These are phyloP conservation scores for Corticium candelabrum DNA, from an alignment of 37 sponge, comb jelly and placozoan genomes.

Conservation along the genomic window DNA sequence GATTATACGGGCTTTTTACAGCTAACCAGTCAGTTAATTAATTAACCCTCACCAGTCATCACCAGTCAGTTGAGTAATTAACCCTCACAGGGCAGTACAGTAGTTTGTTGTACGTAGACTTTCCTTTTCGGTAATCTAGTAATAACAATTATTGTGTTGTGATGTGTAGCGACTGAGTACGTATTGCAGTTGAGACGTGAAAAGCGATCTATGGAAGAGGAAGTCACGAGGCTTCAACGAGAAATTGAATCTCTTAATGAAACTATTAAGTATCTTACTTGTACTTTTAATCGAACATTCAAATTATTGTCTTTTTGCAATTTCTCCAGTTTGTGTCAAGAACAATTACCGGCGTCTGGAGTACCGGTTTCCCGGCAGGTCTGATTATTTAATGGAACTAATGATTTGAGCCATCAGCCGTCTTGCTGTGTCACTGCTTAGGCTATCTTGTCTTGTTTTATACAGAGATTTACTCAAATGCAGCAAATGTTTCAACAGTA, in stretches of 20 bases:
- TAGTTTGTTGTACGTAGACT: too few relatives aligned
- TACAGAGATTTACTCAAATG: constrained; percentile 63
- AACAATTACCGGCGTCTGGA: constrained; percentile 77
- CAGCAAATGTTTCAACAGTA: constrained; percentile 55
- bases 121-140: too few relatives aligned
- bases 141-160: too few relatives aligned
- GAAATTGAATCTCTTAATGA: constrained; percentile 47
- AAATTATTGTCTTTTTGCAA: neutral
- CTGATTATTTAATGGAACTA: neutral
- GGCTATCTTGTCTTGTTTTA: neutral
- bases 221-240: constrained; percentile 27
- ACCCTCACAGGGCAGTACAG: too few relatives aligned
- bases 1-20: neutral
- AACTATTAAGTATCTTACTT: constrained; percentile 24
- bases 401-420: neutral
- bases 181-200: constrained; percentile 35
- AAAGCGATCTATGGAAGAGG: constrained; percentile 32
- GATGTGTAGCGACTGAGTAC: constrained; percentile 67
- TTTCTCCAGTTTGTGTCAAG: constrained; percentile 34
- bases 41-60: too few relatives aligned
- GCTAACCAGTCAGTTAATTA: neutral
- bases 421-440: neutral
- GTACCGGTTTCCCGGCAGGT: constrained; percentile 69
- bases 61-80: too few relatives aligned
- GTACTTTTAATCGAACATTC: neutral